phyloP scores from a whole-genome alignment of 2,888 invertebrate species.

The Clivina fossor region DNA sequence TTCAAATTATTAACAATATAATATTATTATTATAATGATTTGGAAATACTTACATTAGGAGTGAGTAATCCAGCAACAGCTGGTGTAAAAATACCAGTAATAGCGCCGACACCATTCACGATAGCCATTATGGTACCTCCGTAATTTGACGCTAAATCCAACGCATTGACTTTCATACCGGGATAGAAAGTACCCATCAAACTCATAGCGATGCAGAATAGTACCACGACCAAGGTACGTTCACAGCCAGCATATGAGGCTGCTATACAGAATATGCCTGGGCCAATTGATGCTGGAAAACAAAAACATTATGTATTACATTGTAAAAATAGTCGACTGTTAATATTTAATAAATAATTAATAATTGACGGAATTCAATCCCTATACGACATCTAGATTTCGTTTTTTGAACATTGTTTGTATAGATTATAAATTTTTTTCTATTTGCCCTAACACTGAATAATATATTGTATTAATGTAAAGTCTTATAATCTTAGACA shows the following conservation, averaged over 20 bases:
- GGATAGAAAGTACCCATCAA: constrained; percentile 72
- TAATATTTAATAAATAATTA: too few relatives aligned
- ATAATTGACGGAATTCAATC: too few relatives aligned
- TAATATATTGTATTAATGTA: too few relatives aligned
- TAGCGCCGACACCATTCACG: constrained; percentile 63
- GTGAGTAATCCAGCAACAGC: constrained; percentile 63
- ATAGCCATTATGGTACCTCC: constrained; percentile 67
- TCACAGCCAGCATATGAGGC: constrained; percentile 67
- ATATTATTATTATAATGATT: not conserved
- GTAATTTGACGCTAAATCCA: constrained; percentile 66
- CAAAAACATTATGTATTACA: too few relatives aligned
- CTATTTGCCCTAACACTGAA: too few relatives aligned
- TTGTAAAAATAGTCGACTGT: too few relatives aligned
- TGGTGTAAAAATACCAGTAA: constrained; percentile 64
- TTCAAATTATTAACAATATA: too few relatives aligned
- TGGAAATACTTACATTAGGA: constrained; percentile 57
- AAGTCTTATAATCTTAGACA: too few relatives aligned
- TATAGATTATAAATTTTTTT: too few relatives aligned
- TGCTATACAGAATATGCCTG: constrained; percentile 63
- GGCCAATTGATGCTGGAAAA: constrained; percentile 63
- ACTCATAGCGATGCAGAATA: constrained; percentile 64
- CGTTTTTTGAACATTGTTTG: too few relatives aligned
- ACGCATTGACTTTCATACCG: constrained; percentile 66
- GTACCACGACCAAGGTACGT: constrained; percentile 54
- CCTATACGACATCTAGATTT: too few relatives aligned